Conservation (phyloP, 2,113 vertebrate genomes). For the Eurystomus gularis region DNA sequence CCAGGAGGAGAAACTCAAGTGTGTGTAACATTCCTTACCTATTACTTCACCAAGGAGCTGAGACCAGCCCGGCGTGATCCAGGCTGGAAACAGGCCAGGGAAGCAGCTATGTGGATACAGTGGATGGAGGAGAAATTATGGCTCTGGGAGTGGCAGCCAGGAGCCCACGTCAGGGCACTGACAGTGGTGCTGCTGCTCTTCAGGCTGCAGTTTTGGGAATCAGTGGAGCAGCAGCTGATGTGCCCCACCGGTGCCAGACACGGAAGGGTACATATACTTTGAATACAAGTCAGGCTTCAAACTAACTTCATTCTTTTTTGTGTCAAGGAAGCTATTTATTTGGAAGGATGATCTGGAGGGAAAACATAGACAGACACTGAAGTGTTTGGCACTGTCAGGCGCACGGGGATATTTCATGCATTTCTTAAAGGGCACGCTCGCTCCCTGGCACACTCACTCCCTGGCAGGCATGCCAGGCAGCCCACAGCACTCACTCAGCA, state of each 20-base stretch:
- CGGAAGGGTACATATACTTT: neutral
- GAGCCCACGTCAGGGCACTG: neutral
- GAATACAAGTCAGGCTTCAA: neutral
- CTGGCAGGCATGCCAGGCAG: neutral
- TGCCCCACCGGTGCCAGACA: neutral
- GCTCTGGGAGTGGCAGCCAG: neutral
- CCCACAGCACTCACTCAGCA: neutral
- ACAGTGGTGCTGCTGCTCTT: accelerated
- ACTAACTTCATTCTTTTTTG: neutral
- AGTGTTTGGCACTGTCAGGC: neutral
- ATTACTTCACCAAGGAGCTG: neutral
- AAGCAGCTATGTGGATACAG: accelerated
- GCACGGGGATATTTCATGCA: neutral
- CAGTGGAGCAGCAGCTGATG: neutral
- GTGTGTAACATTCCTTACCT: neutral
- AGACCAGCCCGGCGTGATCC: neutral
- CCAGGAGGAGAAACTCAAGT: neutral
- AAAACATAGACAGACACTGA: neutral
- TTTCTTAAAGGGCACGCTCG: neutral
- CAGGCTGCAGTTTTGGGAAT: neutral
- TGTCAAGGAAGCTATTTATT: neutral
- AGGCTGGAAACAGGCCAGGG: neutral
- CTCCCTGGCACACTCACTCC: neutral
- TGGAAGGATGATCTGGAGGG: neutral
- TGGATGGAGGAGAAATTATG: neutral